Evolutionary conservation across 2,113 vertebrate genomes (phyloP).

Genomic region (Galbula dea): DNA sequence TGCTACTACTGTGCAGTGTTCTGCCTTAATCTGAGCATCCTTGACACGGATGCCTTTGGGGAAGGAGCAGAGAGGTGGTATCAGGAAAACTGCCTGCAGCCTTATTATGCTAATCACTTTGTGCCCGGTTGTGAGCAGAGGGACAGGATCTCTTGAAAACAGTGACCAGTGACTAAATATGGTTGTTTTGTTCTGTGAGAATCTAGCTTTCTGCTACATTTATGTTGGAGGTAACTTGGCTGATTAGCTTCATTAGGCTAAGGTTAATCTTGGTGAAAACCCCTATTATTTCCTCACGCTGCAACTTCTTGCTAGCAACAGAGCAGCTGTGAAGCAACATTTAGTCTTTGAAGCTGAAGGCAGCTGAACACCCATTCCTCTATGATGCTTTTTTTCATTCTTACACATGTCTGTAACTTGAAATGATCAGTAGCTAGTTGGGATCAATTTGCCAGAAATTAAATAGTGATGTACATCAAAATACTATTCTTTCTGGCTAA

Average conservation of each 20-base stretch:
- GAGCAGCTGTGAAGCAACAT: neutral
- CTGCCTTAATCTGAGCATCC: neutral
- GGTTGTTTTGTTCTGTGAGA: neutral
- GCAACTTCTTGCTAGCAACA: neutral
- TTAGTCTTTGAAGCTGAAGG: neutral
- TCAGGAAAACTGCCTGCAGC: neutral
- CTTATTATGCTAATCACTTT: neutral
- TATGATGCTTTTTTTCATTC: neutral
- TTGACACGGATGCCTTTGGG: neutral
- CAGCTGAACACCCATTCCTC: neutral
- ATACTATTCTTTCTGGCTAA: neutral
- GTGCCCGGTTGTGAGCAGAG: neutral
- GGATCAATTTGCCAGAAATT: neutral
- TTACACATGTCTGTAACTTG: neutral
- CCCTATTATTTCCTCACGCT: neutral
- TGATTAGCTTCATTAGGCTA: neutral
- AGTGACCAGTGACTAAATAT: neutral
- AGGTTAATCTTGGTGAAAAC: neutral
- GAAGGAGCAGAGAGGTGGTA: neutral
- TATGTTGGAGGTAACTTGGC: neutral
- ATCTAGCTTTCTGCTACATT: neutral
- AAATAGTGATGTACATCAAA: neutral
- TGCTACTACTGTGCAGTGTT: neutral
- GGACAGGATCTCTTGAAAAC: neutral
- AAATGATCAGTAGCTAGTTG: neutral